These are phyloP conservation scores for Gallinago solitaria DNA, from an alignment of 2,797 vertebrate genomes.

Conservation along the genomic window DNA sequence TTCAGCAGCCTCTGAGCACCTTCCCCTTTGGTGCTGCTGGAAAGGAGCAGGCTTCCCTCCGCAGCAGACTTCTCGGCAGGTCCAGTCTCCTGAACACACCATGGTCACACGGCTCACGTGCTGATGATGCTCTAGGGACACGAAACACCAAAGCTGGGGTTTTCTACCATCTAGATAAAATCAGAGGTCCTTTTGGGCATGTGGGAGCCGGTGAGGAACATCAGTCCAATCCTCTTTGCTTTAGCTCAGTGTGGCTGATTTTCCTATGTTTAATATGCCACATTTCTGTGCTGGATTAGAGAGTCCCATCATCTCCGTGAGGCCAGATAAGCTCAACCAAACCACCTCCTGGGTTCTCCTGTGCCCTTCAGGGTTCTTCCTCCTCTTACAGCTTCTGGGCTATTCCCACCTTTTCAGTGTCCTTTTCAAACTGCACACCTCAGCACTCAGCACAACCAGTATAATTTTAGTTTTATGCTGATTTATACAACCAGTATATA, in stretches of 20 bases:
- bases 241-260: neutral
- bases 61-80: neutral
- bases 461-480: too few relatives aligned
- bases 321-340: neutral
- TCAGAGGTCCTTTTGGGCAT: neutral
- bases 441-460: neutral
- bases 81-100: neutral
- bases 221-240: neutral
- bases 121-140: neutral
- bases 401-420: neutral
- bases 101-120: neutral
- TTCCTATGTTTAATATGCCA: neutral
- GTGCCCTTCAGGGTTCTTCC: neutral
- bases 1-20: neutral
- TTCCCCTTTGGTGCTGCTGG: neutral
- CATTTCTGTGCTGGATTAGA: neutral
- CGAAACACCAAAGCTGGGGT: too few relatives aligned
- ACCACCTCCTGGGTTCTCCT: neutral
- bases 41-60: neutral
- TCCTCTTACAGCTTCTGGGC: neutral
- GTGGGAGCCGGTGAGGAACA: neutral
- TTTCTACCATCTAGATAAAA: neutral
- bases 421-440: neutral
- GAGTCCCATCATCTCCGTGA: accelerated
- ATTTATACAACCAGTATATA: too few relatives aligned